A percentile compares a stretch with the other conserved stretches of the same genome.
These are phyloP conservation scores for Phaetusa simplex DNA, from an alignment of 2,113 vertebrate species.

Conservation along the genomic window DNA sequence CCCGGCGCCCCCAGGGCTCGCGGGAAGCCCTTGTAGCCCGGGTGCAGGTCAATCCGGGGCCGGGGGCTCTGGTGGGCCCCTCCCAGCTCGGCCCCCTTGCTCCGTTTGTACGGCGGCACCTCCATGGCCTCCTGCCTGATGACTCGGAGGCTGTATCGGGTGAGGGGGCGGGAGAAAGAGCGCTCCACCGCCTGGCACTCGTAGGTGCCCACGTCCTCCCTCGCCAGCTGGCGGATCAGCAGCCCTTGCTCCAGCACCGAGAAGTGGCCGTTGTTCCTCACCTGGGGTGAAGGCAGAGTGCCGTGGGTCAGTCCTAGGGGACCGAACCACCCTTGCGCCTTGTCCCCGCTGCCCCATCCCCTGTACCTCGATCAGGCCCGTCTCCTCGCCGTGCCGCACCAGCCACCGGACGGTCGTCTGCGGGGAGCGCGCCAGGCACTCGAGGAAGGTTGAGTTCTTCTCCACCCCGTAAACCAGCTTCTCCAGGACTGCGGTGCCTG, in stretches of 20 bases:
- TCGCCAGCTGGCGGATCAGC: conserved; percentile 76
- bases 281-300: conserved; percentile 31
- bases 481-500: conserved; percentile 41
- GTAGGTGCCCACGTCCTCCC: conserved; percentile 73
- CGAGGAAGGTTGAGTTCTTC: conserved; percentile 84
- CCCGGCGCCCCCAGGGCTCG: conserved; percentile 60
- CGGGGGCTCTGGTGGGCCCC: neutral
- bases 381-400: conserved; percentile 13
- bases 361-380: conserved; percentile 57
- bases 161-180: conserved; percentile 73
- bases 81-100: conserved; percentile 29
- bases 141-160: conserved; percentile 74
- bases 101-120: neutral
- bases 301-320: fast-evolving
- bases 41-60: neutral
- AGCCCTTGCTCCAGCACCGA: conserved; percentile 76
- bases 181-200: conserved; percentile 75
- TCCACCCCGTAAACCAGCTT: conserved; percentile 81
- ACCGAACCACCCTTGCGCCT: fast-evolving
- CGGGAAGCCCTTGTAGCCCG: conserved; percentile 76
- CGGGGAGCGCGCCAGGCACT: conserved; percentile 74
- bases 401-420: conserved; percentile 77
- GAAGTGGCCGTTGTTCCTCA: conserved; percentile 42
- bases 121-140: conserved; percentile 67
- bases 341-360: fast-evolving